Conservation (phyloP, 2,888 invertebrate genomes). For the Timema podura region DNA sequence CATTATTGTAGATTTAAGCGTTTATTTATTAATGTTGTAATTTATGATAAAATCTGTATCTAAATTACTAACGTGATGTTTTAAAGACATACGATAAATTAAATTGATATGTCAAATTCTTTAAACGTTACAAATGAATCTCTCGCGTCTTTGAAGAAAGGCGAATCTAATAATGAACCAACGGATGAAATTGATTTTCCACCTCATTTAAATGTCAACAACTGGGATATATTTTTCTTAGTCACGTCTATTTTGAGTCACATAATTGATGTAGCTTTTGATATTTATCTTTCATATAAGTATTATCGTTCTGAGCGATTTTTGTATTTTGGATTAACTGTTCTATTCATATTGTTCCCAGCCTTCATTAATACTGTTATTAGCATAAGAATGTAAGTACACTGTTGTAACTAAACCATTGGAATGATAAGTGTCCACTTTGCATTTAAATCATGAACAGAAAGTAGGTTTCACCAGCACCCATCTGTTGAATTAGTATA, state of each 20-base stretch:
- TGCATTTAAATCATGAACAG: too few species aligned
- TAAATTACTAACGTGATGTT: too few species aligned
- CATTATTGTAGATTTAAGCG: too few species aligned
- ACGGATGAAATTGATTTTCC: slow-evolving; percentile 37
- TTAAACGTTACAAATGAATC: too few species aligned
- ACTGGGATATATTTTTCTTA: slow-evolving; percentile 61
- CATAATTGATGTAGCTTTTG: slow-evolving; percentile 63
- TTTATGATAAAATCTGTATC: too few species aligned
- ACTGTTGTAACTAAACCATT: neutral
- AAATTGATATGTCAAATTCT: too few species aligned
- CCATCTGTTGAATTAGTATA: too few species aligned
- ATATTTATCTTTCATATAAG: slow-evolving; percentile 64
- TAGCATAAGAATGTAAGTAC: slow-evolving; percentile 69
- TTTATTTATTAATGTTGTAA: too few species aligned
- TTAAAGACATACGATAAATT: too few species aligned
- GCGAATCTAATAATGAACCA: neutral
- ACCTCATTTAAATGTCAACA: slow-evolving; percentile 55
- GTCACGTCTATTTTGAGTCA: slow-evolving; percentile 64
- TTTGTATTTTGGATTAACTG: slow-evolving; percentile 63
- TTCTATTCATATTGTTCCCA: slow-evolving; percentile 67
- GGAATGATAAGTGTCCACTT: neutral
- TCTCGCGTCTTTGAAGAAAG: too few species aligned
- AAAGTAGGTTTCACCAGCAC: too few species aligned
- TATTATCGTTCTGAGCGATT: slow-evolving; percentile 55
- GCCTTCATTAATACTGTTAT: slow-evolving; percentile 71